These are phyloP conservation scores for Ageneiosus marmoratus DNA, from an alignment of 2,113 vertebrate species.

Conservation along the genomic window DNA sequence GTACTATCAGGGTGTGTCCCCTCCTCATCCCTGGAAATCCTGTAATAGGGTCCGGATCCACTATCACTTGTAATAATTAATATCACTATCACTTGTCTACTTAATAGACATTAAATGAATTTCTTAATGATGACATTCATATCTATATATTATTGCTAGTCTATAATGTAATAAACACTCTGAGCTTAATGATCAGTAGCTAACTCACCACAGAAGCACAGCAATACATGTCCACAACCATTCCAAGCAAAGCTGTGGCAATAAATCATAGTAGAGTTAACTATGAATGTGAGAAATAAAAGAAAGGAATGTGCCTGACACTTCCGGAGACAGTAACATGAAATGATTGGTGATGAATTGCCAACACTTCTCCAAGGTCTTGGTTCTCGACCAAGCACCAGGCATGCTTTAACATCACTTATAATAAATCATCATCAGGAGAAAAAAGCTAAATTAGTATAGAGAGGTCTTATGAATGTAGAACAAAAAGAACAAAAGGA, in stretches of 20 bases:
- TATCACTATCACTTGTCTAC: too few relatives aligned
- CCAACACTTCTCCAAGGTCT: neutral
- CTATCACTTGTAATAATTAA: too few relatives aligned
- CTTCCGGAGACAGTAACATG: constrained; percentile 42
- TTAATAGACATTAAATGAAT: neutral
- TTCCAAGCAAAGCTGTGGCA: neutral
- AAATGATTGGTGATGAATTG: constrained; percentile 38
- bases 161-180: neutral
- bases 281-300: constrained; percentile 26
- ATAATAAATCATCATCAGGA: neutral
- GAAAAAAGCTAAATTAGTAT: neutral
- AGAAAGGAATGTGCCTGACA: constrained; percentile 21
- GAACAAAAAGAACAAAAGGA: constrained; percentile 12
- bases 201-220: neutral
- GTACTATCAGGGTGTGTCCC: neutral
- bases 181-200: neutral
- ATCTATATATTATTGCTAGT: neutral
- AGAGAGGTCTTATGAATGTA: neutral
- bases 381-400: constrained; percentile 1
- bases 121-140: neutral
- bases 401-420: neutral
- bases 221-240: neutral
- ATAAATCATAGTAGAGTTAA: constrained; percentile 18
- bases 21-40: neutral
- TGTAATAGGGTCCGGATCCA: neutral